Conservation (phyloP, 1,140 invertebrate species). For the Tetraneura akinire region DNA sequence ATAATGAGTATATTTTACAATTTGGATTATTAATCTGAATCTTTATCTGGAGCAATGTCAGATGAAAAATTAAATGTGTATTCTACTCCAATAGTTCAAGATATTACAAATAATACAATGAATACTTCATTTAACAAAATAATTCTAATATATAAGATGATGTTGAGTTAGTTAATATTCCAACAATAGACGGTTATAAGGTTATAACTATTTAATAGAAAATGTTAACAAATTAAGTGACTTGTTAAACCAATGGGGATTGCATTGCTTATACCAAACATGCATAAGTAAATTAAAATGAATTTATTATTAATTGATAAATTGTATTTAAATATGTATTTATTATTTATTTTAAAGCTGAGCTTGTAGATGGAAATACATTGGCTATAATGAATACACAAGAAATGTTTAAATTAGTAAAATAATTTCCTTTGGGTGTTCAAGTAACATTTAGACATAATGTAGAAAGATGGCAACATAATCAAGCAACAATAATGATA, state of each 20-base stretch:
- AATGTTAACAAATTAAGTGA: background rate
- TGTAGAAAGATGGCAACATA: background rate
- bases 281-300: background rate
- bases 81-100: background rate
- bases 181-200: background rate
- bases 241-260: background rate
- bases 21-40: background rate
- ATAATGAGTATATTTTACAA: background rate
- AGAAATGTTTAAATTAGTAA: background rate
- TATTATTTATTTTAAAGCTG: background rate
- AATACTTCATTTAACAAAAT: background rate
- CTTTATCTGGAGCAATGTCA: background rate
- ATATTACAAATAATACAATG: too few relatives aligned
- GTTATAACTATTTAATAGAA: background rate
- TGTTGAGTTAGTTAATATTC: background rate
- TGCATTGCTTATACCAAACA: background rate
- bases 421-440: background rate
- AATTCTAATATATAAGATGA: background rate
- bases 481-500: too few relatives aligned
- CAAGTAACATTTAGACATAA: background rate
- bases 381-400: background rate
- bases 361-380: background rate
- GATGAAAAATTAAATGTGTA: background rate
- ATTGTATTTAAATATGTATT: background rate
- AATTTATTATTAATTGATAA: background rate